phyloP scores from a whole-genome alignment of 2,888 invertebrate species.

The Colletes collaris region DNA sequence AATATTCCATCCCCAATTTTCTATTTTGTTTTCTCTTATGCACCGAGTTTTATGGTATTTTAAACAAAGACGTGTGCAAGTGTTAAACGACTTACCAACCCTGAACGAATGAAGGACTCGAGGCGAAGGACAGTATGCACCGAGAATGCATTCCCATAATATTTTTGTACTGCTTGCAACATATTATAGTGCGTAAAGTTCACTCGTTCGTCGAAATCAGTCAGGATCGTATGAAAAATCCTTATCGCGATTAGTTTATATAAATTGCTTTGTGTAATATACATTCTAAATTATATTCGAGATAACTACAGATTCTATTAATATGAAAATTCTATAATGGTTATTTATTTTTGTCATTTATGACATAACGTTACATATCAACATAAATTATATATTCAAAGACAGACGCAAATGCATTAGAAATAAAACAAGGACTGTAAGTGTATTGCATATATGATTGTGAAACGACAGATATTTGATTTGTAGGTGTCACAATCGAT shows the following conservation, averaged over 20 bases:
- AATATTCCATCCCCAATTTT: no score
- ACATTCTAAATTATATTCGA: no score
- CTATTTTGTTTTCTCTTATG: neutral
- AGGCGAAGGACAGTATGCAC: slow-evolving; percentile 71
- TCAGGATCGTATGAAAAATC: slow-evolving; percentile 11
- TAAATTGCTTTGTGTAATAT: no score
- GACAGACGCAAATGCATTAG: neutral
- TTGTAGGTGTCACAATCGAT: slow-evolving; percentile 29
- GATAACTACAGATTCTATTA: no score
- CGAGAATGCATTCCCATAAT: slow-evolving; percentile 70
- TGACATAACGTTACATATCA: no score
- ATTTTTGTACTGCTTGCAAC: slow-evolving; percentile 29
- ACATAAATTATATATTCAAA: no score
- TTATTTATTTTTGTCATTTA: no score
- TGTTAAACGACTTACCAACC: slow-evolving; percentile 66
- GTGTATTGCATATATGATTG: slow-evolving; percentile 28
- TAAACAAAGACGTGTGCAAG: slow-evolving; percentile 45
- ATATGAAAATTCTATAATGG: no score
- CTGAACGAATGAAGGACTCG: slow-evolving; percentile 76
- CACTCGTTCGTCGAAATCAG: slow-evolving; percentile 14
- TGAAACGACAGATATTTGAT: slow-evolving; percentile 19
- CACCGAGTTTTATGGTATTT: slow-evolving; percentile 9
- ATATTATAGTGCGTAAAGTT: slow-evolving; percentile 19
- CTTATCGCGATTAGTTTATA: no score
- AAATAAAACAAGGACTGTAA: neutral